phyloP scores from a whole-genome alignment of 2,888 invertebrate genomes.

The Ochropleura leucogaster region DNA sequence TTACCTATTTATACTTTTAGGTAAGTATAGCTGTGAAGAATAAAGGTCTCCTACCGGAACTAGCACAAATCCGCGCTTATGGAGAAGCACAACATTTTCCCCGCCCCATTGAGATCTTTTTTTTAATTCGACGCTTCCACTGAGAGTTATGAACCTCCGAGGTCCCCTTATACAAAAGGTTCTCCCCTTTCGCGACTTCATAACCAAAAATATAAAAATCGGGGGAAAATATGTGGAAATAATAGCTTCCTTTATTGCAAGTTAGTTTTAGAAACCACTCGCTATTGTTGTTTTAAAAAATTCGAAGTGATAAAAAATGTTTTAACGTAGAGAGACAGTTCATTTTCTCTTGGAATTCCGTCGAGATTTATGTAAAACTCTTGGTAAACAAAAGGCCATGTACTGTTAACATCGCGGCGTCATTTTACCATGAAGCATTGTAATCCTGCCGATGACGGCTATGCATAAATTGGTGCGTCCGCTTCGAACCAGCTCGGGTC shows the following conservation, averaged over 20 bases:
- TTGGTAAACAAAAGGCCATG: conserved; percentile 43
- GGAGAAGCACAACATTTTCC: conserved; percentile 49
- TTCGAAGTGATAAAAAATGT: not conserved
- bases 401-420: conserved; percentile 48
- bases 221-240: conserved; percentile 46
- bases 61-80: conserved; percentile 40
- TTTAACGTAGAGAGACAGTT: not conserved
- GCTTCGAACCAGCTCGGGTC: conserved; percentile 74
- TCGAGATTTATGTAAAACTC: conserved; percentile 1
- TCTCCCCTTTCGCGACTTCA: conserved; percentile 54
- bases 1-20: not conserved
- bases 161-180: conserved; percentile 57
- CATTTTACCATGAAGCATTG: conserved; percentile 66
- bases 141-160: conserved; percentile 63
- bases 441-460: conserved; percentile 81
- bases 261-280: conserved; percentile 33
- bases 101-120: conserved; percentile 52
- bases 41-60: conserved; percentile 17
- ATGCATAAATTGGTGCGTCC: conserved; percentile 81
- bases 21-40: conserved; percentile 1
- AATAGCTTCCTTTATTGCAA: conserved; percentile 49
- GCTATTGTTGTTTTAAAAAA: conserved; percentile 22
- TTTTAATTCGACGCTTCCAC: conserved; percentile 60
- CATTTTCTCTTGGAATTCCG: not conserved
- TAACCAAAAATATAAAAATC: conserved; percentile 59